Conservation (phyloP, 2,113 vertebrate species). For the Physeter macrocephalus region DNA sequence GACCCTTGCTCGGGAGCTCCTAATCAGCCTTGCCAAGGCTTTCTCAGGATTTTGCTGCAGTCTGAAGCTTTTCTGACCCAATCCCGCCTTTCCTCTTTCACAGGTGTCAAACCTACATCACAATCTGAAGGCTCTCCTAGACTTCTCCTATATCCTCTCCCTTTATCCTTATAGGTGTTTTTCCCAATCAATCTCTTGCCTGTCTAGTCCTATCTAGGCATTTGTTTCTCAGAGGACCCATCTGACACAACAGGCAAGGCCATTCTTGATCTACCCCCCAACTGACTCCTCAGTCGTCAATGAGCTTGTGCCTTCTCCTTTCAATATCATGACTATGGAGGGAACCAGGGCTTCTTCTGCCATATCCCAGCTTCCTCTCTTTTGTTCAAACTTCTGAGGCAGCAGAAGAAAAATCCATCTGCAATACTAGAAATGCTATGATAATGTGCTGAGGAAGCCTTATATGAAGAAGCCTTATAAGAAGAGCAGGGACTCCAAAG, state of each 20-base stretch:
- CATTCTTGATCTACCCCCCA: neutral
- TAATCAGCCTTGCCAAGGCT: neutral
- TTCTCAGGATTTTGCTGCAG: neutral
- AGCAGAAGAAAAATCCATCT: neutral
- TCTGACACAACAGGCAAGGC: neutral
- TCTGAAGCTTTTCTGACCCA: neutral
- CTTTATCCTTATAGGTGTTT: neutral
- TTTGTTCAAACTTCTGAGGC: neutral
- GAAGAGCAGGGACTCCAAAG: neutral
- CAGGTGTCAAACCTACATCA: neutral
- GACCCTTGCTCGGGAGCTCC: neutral
- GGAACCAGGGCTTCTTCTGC: neutral
- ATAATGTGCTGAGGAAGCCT: neutral
- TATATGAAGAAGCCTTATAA: neutral
- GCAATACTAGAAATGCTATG: neutral
- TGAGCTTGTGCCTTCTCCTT: neutral
- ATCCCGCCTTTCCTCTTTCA: neutral
- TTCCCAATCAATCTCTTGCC: neutral
- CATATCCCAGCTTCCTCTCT: neutral
- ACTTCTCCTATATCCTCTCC: neutral
- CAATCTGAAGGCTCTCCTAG: neutral
- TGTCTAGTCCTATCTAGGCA: neutral
- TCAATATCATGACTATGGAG: neutral
- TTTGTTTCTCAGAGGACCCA: neutral
- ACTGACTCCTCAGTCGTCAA: neutral